Conservation (phyloP, 1,140 invertebrate genomes). For the Temnothorax nylanderi region DNA sequence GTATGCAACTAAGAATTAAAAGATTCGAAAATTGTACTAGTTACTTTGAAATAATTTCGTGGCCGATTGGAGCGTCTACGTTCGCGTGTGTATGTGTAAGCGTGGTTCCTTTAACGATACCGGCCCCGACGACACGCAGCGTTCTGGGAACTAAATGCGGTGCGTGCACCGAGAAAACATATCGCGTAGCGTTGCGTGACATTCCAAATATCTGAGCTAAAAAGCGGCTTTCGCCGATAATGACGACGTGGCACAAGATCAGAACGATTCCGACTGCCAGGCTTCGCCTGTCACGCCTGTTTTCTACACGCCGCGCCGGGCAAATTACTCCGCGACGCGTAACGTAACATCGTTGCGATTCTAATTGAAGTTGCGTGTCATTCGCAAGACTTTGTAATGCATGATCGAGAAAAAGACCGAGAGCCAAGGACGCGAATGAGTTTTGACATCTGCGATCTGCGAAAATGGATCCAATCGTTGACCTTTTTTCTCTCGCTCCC, state of each 20-base stretch:
- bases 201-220: constrained; percentile 56
- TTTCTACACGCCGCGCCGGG: constrained; percentile 51
- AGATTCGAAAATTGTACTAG: not conserved
- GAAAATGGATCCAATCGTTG: constrained; percentile 21
- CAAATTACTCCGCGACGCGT: constrained; percentile 54
- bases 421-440: constrained; percentile 34
- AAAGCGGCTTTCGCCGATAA: constrained; percentile 54
- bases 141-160: constrained; percentile 49
- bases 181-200: constrained; percentile 53
- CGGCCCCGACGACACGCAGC: constrained; percentile 39
- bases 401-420: constrained; percentile 23
- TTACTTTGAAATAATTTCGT: constrained; percentile 23
- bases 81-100: not conserved
- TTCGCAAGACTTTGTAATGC: constrained; percentile 22
- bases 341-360: constrained; percentile 50
- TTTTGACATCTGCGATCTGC: constrained; percentile 32
- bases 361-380: constrained; percentile 61
- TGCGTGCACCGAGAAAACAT: constrained; percentile 52
- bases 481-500: not conserved
- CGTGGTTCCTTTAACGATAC: constrained; percentile 34
- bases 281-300: constrained; percentile 48
- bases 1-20: not conserved
- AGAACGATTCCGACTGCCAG: constrained; percentile 42
- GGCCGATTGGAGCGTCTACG: not conserved
- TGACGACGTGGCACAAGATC: constrained; percentile 41